Conservation (phyloP, 2,113 vertebrate species). For the Motacilla alba region DNA sequence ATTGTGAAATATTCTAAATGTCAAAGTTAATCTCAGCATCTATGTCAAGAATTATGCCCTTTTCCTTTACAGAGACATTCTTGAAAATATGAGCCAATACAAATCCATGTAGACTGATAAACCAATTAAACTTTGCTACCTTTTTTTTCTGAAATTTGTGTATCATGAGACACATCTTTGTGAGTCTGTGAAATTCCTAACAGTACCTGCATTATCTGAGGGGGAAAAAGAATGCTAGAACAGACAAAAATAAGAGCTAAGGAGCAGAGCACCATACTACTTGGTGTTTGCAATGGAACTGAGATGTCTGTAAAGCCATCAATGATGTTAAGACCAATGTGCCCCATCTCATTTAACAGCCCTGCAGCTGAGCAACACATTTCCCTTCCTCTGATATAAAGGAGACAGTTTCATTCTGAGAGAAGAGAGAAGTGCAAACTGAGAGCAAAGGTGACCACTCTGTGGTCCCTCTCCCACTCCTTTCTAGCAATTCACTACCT, state of each 20-base stretch:
- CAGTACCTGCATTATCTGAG: neutral
- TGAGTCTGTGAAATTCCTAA: neutral
- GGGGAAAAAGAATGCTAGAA: neutral
- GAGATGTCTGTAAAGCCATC: neutral
- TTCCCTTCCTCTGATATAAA: neutral
- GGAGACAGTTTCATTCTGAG: neutral
- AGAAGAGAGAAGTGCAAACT: neutral
- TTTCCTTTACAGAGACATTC: neutral
- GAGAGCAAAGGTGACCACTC: neutral
- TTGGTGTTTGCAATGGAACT: neutral
- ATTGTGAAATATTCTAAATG: neutral
- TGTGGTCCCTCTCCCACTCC: neutral
- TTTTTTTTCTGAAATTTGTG: neutral
- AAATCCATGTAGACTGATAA: neutral
- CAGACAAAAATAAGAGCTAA: neutral
- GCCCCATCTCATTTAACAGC: neutral
- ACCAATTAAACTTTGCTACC: neutral
- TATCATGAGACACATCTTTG: neutral
- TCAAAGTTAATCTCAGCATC: neutral
- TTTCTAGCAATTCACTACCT: neutral
- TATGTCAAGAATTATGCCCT: neutral
- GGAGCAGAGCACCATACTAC: neutral
- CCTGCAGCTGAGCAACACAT: neutral
- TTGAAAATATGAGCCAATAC: neutral
- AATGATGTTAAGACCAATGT: neutral